Base-by-base conservation (phyloP, 2,113 vertebrate species). In the Chaenocephalus aceratus region DNA sequence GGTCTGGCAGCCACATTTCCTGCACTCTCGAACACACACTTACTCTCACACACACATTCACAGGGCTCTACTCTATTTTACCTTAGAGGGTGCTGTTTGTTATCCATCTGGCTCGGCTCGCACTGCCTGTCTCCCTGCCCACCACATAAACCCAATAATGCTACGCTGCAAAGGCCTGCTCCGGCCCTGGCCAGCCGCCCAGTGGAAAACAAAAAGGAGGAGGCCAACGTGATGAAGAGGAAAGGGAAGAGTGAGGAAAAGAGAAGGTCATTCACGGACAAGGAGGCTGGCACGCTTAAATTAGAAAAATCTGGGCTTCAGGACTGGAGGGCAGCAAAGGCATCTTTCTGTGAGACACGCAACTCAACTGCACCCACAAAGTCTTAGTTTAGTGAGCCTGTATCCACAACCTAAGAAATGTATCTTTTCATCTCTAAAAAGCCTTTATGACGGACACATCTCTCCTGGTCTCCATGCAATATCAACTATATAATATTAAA, bases 131-230 rank as follows among this genome's bases (percentile, higher is more conserved):
- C 90, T 89, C 80, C 84, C 87, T 88, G 82, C 88, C 80, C 84
- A 84, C 77, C 87, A 86, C 87, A 91, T 88, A 89, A 90, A 93
- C 84, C 89, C 84, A 92, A 93, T 92, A 93, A 92, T 79, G 86
- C 85, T 87, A 88, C 82, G 79, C 77, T 73, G 80, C 84, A 78
- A 70, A 56, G 87, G 67, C 91, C 63, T 79, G 73, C 86, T 83
- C 61, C 10, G 77, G 76, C 79, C 73, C 82, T 91, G 90, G 88
- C 80, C 79, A n/a, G 64, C 41, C 5, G 85, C 90, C 86, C 82
- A 85, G 74, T 91, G 90, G 88, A 90, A 91, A 90, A 88, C 87
- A 78, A 87, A 75, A 79, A 86, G 77, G 80, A 85, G 78, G 82
- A 54, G 52, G 58, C 87, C 75, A 71, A 86, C 80, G 76, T n/a